Evolutionary conservation across 2,888 invertebrate species (phyloP).

Genomic region (Polylopha cassiicola): DNA sequence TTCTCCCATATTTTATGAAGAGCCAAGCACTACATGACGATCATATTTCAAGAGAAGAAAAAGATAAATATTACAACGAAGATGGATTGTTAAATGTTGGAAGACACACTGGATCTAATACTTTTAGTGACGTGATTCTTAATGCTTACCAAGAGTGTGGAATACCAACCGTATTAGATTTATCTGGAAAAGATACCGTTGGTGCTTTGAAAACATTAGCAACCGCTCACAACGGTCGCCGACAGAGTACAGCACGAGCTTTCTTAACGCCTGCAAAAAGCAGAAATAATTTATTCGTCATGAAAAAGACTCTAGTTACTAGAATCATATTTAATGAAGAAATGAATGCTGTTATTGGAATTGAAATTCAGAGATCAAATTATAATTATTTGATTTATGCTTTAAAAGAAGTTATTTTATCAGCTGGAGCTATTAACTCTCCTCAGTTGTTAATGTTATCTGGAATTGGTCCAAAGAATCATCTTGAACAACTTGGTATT

Average conservation of each 20-base stretch:
- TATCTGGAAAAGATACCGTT: constrained; percentile 84
- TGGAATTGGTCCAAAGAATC: constrained; percentile 50
- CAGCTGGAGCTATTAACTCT: constrained; percentile 52
- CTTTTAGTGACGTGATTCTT: constrained; percentile 27
- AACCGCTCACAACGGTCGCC: constrained; percentile 79
- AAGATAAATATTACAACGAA: constrained; percentile 29
- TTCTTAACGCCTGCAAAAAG: constrained; percentile 69
- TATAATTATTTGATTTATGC: constrained; percentile 31
- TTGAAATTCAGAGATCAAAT: constrained; percentile 42
- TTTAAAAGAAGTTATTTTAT: constrained; percentile 53
- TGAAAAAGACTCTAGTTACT: constrained; percentile 57
- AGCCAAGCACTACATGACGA: constrained; percentile 19
- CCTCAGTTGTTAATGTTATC: constrained; percentile 58
- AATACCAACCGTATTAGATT: constrained; percentile 80
- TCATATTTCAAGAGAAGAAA: constrained; percentile 7
- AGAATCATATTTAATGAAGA: constrained; percentile 56
- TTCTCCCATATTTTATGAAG: constrained; percentile 75
- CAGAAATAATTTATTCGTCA: constrained; percentile 36
- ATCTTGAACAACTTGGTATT: constrained; percentile 39
- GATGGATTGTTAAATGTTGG: constrained; percentile 52
- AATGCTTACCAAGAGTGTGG: constrained; percentile 50
- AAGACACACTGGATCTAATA: constrained; percentile 37
- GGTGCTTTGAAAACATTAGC: constrained; percentile 87
- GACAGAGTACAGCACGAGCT: constrained; percentile 85
- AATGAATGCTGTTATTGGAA: constrained; percentile 44